Evolutionary conservation across 2,797 vertebrate genomes (phyloP), one percentile per base, ranked within the genome.

Genomic region (Chloroceryle inda): DNA sequence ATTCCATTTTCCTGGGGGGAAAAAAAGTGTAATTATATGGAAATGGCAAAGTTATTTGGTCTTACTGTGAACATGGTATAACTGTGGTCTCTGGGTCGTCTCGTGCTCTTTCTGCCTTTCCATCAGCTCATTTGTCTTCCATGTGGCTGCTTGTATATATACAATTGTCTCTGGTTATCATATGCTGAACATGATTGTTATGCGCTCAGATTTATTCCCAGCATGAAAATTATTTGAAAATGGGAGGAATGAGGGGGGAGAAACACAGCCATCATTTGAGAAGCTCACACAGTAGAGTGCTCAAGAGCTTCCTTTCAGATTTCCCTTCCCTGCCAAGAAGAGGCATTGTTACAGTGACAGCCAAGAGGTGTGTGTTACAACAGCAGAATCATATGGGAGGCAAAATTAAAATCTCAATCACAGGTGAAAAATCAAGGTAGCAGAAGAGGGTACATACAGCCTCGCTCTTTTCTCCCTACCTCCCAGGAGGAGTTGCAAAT

Each of bases 341-440:
- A 95, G 64, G 80, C 90, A 90, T 92, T 97, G 92, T 94, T 93
- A 40, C 49, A 67, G 56, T 76, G 93, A 93, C 95, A 94, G 69
- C 85, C 85, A 67, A 96, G 86, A 79, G 94, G 90, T 45, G 8
- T 89, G 95, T 94, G 80, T 87, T 90, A 67, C 86, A 89, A 87
- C 93, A 95, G 72, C 69, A 81, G 84, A 96, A 90, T 95, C 93
- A 87, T 63, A 85, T 10, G 83, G 92, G 92, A 96, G 75, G 44
- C 71, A 73, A 90, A 95, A 96, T 94, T 90, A 94, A 94, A 95
- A 82, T 67, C 92, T 96, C 93, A 93, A 72, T 81, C 88, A 86
- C 96, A 90, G 90, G 92, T 92, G 84, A 92, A 79, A 78, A 73
- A 86, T 61, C 38, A 14, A 95, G 83, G 67, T 83, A 88, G 80